phyloP scores from a whole-genome alignment of 2,113 vertebrate species.

The Empidonax traillii region DNA sequence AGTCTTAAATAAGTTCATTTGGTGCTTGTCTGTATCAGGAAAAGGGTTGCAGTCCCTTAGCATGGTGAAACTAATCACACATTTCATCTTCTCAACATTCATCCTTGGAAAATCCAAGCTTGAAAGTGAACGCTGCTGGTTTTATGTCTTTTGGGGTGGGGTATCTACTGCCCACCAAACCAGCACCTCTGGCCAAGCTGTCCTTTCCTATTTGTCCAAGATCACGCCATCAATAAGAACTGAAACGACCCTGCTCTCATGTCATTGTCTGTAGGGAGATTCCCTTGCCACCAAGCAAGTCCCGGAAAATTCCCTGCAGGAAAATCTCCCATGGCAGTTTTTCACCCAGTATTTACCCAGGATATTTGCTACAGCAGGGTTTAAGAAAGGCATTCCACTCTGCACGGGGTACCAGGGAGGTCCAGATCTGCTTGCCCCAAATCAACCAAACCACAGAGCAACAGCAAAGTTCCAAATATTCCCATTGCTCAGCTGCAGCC shows the following conservation, averaged over 20 bases:
- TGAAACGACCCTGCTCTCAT: background rate
- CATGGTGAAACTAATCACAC: background rate
- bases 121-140: background rate
- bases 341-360: background rate
- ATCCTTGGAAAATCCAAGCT: background rate
- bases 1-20: background rate
- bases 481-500: background rate
- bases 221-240: background rate
- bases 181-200: background rate
- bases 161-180: background rate
- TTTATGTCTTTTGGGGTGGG: background rate
- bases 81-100: background rate
- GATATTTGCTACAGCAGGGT: background rate
- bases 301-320: background rate
- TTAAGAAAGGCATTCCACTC: background rate
- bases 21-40: background rate
- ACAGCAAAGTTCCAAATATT: background rate
- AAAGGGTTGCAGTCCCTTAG: background rate
- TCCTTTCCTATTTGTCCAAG: background rate
- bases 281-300: background rate
- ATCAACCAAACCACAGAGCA: background rate
- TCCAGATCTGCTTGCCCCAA: background rate
- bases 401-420: background rate
- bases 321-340: background rate
- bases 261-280: background rate